These are phyloP conservation scores for Cabera pusaria DNA, from an alignment of 2,888 invertebrate genomes.

Conservation along the genomic window DNA sequence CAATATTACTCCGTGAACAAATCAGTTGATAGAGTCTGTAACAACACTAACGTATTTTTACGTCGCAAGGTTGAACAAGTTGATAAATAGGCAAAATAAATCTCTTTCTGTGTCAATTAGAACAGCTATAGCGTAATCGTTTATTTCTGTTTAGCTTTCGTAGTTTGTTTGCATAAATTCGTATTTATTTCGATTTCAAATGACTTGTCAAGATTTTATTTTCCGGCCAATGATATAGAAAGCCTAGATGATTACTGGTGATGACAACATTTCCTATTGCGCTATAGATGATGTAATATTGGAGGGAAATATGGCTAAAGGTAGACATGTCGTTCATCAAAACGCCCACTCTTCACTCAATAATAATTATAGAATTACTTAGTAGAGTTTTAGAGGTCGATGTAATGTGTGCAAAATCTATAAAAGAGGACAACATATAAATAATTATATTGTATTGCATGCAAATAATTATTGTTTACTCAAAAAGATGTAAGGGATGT, in stretches of 20 bases:
- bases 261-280: constrained; percentile 14
- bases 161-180: not conserved
- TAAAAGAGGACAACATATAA: no score
- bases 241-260: constrained; percentile 1
- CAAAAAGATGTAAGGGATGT: no score
- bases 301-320: not conserved
- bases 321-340: constrained; percentile 3
- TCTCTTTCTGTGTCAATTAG: constrained; percentile 17
- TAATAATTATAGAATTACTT: no score
- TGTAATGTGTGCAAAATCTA: no score
- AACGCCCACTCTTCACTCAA: no score
- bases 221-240: constrained; percentile 4
- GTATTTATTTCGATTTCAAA: not conserved
- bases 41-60: constrained; percentile 9
- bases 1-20: constrained; percentile 1
- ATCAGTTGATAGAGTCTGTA: not conserved
- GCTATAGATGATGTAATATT: constrained; percentile 1
- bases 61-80: constrained; percentile 8
- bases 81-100: constrained; percentile 14
- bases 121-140: constrained; percentile 10
- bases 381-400: no score
- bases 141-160: constrained; percentile 1
- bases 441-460: no score
- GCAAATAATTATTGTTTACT: no score
- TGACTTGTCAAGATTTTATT: not conserved